A percentile compares a stretch with the other conserved stretches of the same genome.
Evolutionary conservation across 2,888 invertebrate species (phyloP).

Genomic region (Myopa testacea): DNA sequence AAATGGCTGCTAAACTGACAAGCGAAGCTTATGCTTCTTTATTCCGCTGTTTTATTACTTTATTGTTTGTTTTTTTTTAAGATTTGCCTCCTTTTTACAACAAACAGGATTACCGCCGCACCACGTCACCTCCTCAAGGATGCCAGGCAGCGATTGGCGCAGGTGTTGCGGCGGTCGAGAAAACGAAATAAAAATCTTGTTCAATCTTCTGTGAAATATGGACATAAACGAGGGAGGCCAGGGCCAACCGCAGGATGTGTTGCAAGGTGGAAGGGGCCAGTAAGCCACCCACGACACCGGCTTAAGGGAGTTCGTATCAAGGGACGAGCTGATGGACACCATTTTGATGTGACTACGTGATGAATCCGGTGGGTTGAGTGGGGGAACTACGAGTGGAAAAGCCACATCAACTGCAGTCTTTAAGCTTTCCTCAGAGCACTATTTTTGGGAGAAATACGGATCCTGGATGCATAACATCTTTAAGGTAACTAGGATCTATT

Average conservation of each 20-base stretch:
- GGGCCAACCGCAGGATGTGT: slow-evolving; percentile 30
- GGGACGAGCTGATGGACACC: too few species aligned
- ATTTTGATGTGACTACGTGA: too few species aligned
- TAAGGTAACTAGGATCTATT: too few species aligned
- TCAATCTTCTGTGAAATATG: slow-evolving; percentile 57
- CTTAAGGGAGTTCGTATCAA: too few species aligned
- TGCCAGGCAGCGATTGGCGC: slow-evolving; percentile 16
- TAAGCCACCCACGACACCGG: too few species aligned
- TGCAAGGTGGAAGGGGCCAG: too few species aligned
- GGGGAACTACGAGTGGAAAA: too few species aligned
- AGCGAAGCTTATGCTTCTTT: slow-evolving; percentile 59
- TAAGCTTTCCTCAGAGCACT: too few species aligned
- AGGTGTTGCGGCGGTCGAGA: not conserved
- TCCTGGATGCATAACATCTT: too few species aligned
- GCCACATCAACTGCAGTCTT: too few species aligned
- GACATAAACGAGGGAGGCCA: slow-evolving; percentile 40
- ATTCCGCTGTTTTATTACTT: slow-evolving; percentile 24
- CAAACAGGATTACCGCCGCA: slow-evolving; percentile 26
- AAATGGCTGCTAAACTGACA: slow-evolving; percentile 68
- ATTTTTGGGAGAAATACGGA: too few species aligned
- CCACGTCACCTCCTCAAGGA: slow-evolving; percentile 18
- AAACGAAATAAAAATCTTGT: slow-evolving; percentile 43
- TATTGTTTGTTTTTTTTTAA: slow-evolving; percentile 24
- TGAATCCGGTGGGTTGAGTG: too few species aligned
- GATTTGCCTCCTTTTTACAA: not conserved